Evolutionary conservation across 2,113 vertebrate species (phyloP).

Genomic region (Cephalopholis sonnerati): DNA sequence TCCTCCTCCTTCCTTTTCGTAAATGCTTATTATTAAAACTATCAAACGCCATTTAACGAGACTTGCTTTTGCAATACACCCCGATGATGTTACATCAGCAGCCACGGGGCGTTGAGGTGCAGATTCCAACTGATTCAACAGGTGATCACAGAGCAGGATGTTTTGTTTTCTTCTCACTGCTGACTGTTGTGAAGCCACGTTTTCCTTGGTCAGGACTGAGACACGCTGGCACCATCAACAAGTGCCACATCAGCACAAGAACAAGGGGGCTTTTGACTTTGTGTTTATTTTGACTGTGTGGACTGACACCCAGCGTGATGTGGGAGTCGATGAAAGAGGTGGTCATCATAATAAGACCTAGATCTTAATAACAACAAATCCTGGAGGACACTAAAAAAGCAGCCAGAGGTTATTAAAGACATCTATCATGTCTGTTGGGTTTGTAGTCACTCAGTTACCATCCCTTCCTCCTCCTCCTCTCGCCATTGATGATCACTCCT

Average conservation of each 20-base stretch:
- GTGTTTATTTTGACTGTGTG: constrained; percentile 75
- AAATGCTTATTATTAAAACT: constrained; percentile 70
- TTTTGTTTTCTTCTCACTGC: constrained; percentile 44
- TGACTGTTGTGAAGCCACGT: constrained; percentile 41
- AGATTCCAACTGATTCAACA: constrained; percentile 61
- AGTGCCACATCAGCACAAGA: constrained; percentile 73
- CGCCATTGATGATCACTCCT: constrained; percentile 63
- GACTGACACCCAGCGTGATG: constrained; percentile 87
- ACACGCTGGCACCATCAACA: constrained; percentile 68
- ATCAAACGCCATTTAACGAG: constrained; percentile 53
- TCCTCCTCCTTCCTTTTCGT: constrained; percentile 29
- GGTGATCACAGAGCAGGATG: constrained; percentile 46
- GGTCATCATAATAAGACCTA: constrained; percentile 86
- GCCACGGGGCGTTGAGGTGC: background rate
- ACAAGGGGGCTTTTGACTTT: constrained; percentile 47
- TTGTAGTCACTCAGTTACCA: constrained; percentile 66
- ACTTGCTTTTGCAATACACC: constrained; percentile 14
- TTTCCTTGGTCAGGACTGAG: constrained; percentile 48
- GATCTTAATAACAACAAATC: constrained; percentile 83
- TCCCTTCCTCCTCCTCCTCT: constrained; percentile 25
- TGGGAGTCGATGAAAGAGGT: constrained; percentile 85
- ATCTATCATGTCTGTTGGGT: constrained; percentile 79
- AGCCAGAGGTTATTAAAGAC: constrained; percentile 82
- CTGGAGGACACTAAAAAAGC: constrained; percentile 71
- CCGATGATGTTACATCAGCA: constrained; percentile 9